Base-by-base conservation (phyloP, 2,888 invertebrate genomes). In the Osedax fenrisi region DNA sequence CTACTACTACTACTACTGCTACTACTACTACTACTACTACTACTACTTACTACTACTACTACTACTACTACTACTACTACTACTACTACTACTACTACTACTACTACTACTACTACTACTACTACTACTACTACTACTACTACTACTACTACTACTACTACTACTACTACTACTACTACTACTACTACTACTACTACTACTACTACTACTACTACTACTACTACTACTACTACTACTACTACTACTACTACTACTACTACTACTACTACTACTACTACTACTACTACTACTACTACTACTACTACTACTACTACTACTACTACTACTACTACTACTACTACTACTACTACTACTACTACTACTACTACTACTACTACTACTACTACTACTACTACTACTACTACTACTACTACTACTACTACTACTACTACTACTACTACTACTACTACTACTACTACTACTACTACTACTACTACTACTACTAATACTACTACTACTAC, bases 161-260 rank as follows among this genome's bases (percentile, higher is more conserved):
- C 56, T 56, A 56, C 56, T 56, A 56, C 56, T 56, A 56, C 17
- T 56, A 56, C 56, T 56, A 56, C 56, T 56, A 56, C 56, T 56
- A 56, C 17, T 56, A 56, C 56, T 13, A 56, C 56, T 56, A 56
- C 56, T 56, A 56, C 56, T 56, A 56, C 56, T 56, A 5, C 56
- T 56, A 56, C 56, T 56, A 56, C 56, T 56, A 56, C 56, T 56
- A 56, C 56, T 56, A 56, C 56, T 56, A 56, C 56, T 56, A 56
- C 61, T 61, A 61, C 61, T 61, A 61, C 61, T 61, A 61, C 5
- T 61, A 61, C 61, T 61, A 61, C 61, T 56, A 56, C 56, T 56
- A 56, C 56, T 56, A 56, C 56, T 56, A 56, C 56, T 56, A 17
- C 17, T 56, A 56, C 56, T 56, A 56, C 56, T 56, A 56, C 56